These are phyloP conservation scores for Ametastegia equiseti DNA, from an alignment of 2,888 invertebrate genomes.

Conservation along the genomic window DNA sequence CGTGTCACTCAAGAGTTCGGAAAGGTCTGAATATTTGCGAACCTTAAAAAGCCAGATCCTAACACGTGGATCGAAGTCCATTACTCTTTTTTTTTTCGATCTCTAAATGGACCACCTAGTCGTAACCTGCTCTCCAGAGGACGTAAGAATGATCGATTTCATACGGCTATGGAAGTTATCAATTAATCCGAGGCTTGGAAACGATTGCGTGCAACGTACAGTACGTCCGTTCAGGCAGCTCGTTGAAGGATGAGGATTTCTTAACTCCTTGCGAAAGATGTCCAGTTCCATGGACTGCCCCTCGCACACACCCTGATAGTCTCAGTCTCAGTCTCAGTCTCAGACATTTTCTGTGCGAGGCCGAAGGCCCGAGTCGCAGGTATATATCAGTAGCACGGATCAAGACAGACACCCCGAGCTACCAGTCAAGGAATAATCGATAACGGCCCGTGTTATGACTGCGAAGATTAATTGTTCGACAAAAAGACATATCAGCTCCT, in stretches of 20 bases:
- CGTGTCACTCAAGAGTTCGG: too few relatives aligned
- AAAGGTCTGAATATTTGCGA: neutral
- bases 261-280: constrained; percentile 10
- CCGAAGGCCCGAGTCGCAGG: constrained; percentile 7
- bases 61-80: neutral
- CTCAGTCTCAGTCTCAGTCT: neutral
- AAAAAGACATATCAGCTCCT: constrained; percentile 57
- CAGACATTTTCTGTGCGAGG: neutral
- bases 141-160: constrained; percentile 14
- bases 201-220: neutral
- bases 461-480: constrained; percentile 66
- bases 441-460: constrained; percentile 63
- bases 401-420: constrained; percentile 46
- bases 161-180: neutral
- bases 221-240: neutral
- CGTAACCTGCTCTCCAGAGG: neutral
- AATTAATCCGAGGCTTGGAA: neutral
- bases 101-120: constrained; percentile 13
- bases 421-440: constrained; percentile 54
- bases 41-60: neutral
- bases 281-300: neutral
- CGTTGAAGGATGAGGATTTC: neutral
- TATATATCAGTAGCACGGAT: constrained; percentile 42
- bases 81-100: neutral
- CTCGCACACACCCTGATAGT: neutral